Evolutionary conservation across 2,888 invertebrate genomes (phyloP).

Genomic region (Pseudococcus viburni): DNA sequence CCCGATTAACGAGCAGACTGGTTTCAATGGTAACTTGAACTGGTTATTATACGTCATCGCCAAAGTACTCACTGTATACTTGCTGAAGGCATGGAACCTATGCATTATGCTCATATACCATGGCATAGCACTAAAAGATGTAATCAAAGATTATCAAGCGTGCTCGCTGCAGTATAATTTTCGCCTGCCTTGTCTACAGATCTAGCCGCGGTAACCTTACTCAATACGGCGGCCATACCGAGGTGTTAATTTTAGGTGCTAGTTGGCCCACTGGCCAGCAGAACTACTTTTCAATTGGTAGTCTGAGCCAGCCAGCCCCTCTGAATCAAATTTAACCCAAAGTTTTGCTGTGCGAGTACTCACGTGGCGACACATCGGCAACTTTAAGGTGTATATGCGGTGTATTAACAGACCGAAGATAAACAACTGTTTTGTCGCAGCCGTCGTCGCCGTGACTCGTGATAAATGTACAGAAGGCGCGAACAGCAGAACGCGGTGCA

Average conservation of each 20-base stretch:
- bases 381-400: conserved; percentile 25
- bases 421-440: conserved; percentile 36
- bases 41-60: conserved; percentile 38
- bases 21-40: conserved; percentile 23
- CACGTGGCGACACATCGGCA: conserved; percentile 44
- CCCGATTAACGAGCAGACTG: conserved; percentile 41
- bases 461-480: conserved; percentile 49
- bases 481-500: neutral
- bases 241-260: neutral
- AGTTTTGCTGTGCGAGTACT: neutral
- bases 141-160: neutral
- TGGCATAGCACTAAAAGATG: neutral
- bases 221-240: neutral
- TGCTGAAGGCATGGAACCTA: neutral
- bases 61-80: neutral
- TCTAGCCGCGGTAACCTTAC: neutral
- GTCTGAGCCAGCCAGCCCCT: neutral
- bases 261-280: conserved; percentile 21
- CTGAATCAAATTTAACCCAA: neutral
- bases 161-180: neutral
- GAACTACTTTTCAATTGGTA: neutral
- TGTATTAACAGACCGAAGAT: conserved; percentile 43
- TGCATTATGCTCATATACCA: neutral
- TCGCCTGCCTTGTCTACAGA: neutral
- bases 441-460: conserved; percentile 44